Conservation (phyloP, 2,797 vertebrate species). For the Malacoraja senta region DNA sequence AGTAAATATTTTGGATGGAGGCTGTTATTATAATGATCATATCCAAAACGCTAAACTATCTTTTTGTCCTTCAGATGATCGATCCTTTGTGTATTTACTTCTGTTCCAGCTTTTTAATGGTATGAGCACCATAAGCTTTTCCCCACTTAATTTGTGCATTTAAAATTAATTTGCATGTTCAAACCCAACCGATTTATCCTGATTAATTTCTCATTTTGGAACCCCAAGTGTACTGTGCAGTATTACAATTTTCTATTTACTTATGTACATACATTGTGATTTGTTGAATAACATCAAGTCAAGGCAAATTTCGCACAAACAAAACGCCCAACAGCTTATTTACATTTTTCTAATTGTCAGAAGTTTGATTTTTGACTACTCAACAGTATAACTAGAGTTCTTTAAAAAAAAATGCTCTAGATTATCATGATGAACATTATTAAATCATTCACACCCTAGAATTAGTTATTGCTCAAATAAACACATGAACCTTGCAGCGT, state of each 20-base stretch:
- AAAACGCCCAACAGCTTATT: slow-evolving; percentile 28
- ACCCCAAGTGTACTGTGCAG: background rate
- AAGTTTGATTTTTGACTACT: slow-evolving; percentile 21
- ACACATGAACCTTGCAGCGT: slow-evolving; percentile 39
- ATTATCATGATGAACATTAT: slow-evolving; percentile 54
- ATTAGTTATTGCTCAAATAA: slow-evolving; percentile 83
- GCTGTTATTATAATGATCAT: background rate
- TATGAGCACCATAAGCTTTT: background rate
- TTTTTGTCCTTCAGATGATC: background rate
- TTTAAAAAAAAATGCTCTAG: slow-evolving; percentile 61
- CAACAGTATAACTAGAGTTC: slow-evolving; percentile 43
- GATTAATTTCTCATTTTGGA: slow-evolving; percentile 29
- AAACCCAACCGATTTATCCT: background rate
- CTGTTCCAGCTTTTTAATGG: background rate
- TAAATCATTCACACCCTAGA: slow-evolving; percentile 58
- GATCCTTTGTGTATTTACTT: background rate
- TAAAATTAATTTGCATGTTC: slow-evolving; percentile 29
- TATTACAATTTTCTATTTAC: slow-evolving; percentile 12
- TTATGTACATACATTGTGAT: slow-evolving; percentile 17
- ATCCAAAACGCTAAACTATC: background rate
- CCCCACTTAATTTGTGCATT: background rate
- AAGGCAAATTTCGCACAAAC: slow-evolving; percentile 25
- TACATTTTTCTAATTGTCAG: slow-evolving; percentile 19
- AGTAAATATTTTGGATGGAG: background rate
- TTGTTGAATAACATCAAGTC: background rate